phyloP scores from a whole-genome alignment of 2,888 invertebrate species.

The Drosophila mimetica region DNA sequence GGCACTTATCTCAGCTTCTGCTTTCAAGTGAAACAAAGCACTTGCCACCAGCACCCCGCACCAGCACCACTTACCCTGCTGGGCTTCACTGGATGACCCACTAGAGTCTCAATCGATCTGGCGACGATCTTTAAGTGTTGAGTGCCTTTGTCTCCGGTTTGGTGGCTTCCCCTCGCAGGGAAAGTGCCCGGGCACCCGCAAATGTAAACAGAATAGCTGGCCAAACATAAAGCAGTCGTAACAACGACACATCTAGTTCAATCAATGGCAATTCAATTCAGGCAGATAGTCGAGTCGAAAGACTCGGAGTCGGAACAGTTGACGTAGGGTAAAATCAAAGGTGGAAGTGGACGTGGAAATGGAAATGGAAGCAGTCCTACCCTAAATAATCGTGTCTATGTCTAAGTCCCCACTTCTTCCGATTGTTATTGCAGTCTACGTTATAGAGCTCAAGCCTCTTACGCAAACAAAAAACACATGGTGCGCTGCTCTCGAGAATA shows the following conservation, averaged over 20 bases:
- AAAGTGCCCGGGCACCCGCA: conserved; percentile 20
- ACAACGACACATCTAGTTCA: conserved; percentile 29
- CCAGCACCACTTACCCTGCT: not conserved
- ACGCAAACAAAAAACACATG: not conserved
- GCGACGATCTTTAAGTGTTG: conserved; percentile 24
- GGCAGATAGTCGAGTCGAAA: not conserved
- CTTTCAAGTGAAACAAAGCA: not conserved
- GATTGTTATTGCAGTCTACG: not conserved
- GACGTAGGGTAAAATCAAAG: too few relatives aligned
- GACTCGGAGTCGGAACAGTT: too few relatives aligned
- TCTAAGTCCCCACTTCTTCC: not conserved
- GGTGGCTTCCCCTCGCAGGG: conserved; percentile 4
- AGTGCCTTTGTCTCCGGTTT: conserved; percentile 19
- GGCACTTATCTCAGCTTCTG: conserved; percentile 1
- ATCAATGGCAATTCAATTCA: conserved; percentile 29
- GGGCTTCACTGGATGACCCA: too few relatives aligned
- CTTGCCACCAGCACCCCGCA: too few relatives aligned
- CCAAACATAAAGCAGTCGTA: conserved; percentile 15
- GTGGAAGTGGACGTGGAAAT: not conserved
- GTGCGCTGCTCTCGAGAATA: not conserved
- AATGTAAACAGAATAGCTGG: conserved; percentile 12
- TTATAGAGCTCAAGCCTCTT: not conserved
- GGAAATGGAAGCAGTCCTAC: conserved; percentile 8
- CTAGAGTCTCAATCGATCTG: too few relatives aligned
- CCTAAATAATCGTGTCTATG: conserved; percentile 10